These are phyloP conservation scores for Campopleginae sp. DNA, from an alignment of 2,888 invertebrate species.

Conservation along the genomic window DNA sequence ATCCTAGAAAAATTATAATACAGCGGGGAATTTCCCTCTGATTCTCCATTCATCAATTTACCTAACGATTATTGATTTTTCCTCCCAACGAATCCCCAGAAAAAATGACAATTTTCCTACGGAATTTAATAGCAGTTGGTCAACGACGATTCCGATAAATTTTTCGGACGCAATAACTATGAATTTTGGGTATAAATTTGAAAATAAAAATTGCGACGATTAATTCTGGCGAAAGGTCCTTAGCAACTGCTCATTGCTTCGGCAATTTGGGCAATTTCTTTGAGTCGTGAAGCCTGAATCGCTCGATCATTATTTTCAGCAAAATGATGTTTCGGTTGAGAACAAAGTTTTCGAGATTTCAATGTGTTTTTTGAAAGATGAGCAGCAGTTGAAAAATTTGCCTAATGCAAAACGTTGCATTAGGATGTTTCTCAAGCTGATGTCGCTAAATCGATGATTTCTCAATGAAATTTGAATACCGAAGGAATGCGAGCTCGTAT, in stretches of 20 bases:
- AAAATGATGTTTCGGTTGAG: not conserved
- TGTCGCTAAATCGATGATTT: not conserved
- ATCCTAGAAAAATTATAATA: not conserved
- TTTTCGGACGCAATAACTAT: not conserved
- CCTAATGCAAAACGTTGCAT: not conserved
- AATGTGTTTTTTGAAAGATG: not conserved
- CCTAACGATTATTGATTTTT: not conserved
- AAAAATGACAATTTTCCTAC: not conserved
- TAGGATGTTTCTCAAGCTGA: not conserved
- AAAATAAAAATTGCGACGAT: not conserved
- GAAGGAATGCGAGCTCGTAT: not conserved
- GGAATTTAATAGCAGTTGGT: not conserved
- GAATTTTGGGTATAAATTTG: not conserved
- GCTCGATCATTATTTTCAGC: not conserved
- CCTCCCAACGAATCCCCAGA: not conserved
- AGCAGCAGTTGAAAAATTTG: not conserved
- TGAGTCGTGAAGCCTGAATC: not conserved
- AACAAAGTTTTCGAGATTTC: not conserved
- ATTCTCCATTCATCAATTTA: not conserved
- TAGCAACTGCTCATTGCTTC: not conserved
- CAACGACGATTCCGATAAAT: not conserved
- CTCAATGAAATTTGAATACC: not conserved
- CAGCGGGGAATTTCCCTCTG: not conserved
- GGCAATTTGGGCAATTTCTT: not conserved
- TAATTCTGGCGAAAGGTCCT: not conserved